Base-by-base conservation (phyloP, 2,113 vertebrate genomes). In the Scomber scombrus region DNA sequence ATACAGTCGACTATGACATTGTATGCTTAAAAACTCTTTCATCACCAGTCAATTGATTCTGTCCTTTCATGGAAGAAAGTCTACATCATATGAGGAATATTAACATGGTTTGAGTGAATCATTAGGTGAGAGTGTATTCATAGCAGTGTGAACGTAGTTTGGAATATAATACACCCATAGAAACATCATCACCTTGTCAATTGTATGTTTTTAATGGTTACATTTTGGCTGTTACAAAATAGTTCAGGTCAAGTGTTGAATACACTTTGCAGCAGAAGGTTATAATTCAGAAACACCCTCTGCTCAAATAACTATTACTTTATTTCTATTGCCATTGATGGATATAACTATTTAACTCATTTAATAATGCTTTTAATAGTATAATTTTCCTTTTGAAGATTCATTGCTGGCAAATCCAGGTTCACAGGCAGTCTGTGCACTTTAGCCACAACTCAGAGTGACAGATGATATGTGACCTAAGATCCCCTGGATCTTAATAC, bases 401-500 rank as follows among this genome's bases (percentile, higher is more conserved):
- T 71, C 11, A 21, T 9, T 40, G 51, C 62, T 72, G 51, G 70
- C 72, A 75, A 77, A 66, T 58, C 19, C 66, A 26, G 50, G 21
- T 58, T 64, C 51, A 66, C n/a, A 11, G 40, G 26, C 11, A 11
- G 70, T 46, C 7, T 40, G 1, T 49, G 3, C 66, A 80, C 46
- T 61, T 78, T 2, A 74, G 64, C 66, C n/a, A 21, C 71, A 21
- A 46, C 61, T 88, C 68, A 13, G 49, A 68, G 80, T 87, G 88
- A 86, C 92, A 82, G 82, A 86, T 83, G 85, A 91, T 75, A 83
- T 55, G 75, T 81, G 71, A 86, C 88, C 80, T 78, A 16, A 83
- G 85, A 81, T 90, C 66, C 57, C 70, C 78, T 60, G 77, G 75
- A 87, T 93, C 78, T 82, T 93, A 86, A 89, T 88, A 72, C 70